Evolutionary conservation across 2,113 vertebrate genomes (phyloP), one percentile per base, ranked within the genome.

Genomic region (Eonycteris spelaea): DNA sequence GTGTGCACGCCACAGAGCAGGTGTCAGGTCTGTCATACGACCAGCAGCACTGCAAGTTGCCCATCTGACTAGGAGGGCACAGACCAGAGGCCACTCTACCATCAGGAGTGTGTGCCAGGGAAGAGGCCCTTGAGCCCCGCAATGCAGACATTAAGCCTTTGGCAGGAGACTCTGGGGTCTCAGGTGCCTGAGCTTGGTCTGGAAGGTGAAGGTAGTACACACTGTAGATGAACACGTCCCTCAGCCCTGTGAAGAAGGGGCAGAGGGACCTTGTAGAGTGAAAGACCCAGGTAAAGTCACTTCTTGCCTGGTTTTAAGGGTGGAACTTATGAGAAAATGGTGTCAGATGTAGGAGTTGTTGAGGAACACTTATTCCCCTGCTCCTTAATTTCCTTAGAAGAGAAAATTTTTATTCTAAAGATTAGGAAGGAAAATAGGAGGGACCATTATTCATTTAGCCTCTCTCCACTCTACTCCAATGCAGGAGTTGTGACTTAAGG

Each of bases 301-400:
- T 35, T 59, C 19, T 67, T 85, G 38, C 11, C 48, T 80, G 43
- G 9, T 12, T 71, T 78, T 80, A 65, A 82, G 26, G 43, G 48
- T 90, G 28, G 11, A 53, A 43, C 26, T 65, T 24, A 19, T 5
- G 33, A 38, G 57, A 63, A 79, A 75, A 77, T 63, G 19, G 16
- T n/a, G 14, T 43, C 53, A 78, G 77, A 61, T 28, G 22, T 12
- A 71, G 70, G 43, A 73, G 15, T 33, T 85, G 26, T 79, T 65
- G 78, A 78, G 45, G 45, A 84, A 73, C 55, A 67, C 70, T 51
- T 30, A 33, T 28, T 63, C 35, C 21, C 48, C 6, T 4, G 1
- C 24, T 78, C 45, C 30, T 82, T 63, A 53, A 40, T 87, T n/a
- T 91, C 22, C 40, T 40, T 86, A 75, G 33, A 85, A 79, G 48